These are phyloP conservation scores for Chamaea fasciata DNA, from an alignment of 2,113 vertebrate species.

Conservation along the genomic window DNA sequence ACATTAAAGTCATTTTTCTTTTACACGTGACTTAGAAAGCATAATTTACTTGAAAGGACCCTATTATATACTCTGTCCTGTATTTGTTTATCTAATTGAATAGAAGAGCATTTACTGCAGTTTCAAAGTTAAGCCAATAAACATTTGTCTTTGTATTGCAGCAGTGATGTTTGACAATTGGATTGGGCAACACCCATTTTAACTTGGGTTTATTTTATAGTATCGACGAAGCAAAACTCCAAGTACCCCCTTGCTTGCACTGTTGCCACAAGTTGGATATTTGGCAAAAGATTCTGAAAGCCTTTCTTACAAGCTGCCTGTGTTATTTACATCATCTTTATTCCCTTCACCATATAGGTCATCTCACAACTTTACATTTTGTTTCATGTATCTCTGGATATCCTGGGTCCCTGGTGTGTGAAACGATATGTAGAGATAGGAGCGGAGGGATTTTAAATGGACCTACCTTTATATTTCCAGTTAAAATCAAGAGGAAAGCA, in stretches of 20 bases:
- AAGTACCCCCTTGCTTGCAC: not conserved
- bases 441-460: not conserved
- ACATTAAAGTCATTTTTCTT: slow-evolving; percentile 48
- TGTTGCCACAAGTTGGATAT: not conserved
- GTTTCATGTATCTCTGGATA: not conserved
- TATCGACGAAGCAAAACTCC: not conserved
- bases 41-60: slow-evolving; percentile 60
- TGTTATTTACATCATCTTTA: not conserved
- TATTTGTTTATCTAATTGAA: slow-evolving; percentile 65
- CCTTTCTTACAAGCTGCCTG: not conserved
- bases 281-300: not conserved
- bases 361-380: not conserved
- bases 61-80: slow-evolving; percentile 49
- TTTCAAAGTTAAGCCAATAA: slow-evolving; percentile 59
- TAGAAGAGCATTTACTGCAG: slow-evolving; percentile 48
- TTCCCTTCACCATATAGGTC: not conserved
- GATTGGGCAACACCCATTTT: slow-evolving; percentile 39
- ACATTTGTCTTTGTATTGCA: slow-evolving; percentile 48
- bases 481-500: not conserved
- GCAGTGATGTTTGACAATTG: slow-evolving; percentile 15
- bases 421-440: not conserved
- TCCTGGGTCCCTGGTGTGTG: not conserved
- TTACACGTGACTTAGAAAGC: slow-evolving; percentile 51
- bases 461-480: not conserved
- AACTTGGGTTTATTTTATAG: slow-evolving; percentile 28